Evolutionary conservation across 2,888 invertebrate genomes (phyloP).

Genomic region (Dolomedes plantarius): DNA sequence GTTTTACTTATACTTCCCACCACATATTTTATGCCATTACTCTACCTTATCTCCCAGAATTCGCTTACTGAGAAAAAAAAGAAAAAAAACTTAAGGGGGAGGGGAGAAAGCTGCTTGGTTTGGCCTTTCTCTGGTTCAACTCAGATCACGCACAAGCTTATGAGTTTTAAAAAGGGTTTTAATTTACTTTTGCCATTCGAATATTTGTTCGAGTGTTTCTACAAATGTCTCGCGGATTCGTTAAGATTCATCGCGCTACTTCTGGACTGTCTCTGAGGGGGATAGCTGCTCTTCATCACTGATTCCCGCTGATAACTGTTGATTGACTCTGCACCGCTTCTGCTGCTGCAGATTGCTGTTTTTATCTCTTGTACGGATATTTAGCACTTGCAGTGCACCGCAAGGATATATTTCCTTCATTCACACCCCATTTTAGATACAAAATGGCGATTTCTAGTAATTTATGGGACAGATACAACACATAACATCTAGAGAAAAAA

Average conservation of each 20-base stretch:
- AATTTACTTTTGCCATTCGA: conserved; percentile 35
- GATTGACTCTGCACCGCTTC: conserved; percentile 28
- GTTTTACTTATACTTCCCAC: conserved; percentile 5
- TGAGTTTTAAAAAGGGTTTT: conserved; percentile 37
- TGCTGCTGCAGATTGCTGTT: background rate
- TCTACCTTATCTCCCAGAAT: conserved; percentile 44
- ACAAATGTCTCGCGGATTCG: conserved; percentile 17
- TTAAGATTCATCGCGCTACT: conserved; percentile 46
- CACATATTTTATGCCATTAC: conserved; percentile 31
- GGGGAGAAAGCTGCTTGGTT: background rate
- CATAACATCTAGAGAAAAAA: no score
- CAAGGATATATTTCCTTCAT: conserved; percentile 16
- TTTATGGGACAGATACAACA: conserved; percentile 16
- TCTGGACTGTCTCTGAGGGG: conserved; percentile 30
- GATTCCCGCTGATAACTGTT: conserved; percentile 47
- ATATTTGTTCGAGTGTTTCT: background rate
- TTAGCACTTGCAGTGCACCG: conserved; percentile 18
- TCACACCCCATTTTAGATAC: conserved; percentile 32
- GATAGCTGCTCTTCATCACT: conserved; percentile 45
- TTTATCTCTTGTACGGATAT: conserved; percentile 53
- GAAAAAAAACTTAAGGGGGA: no score
- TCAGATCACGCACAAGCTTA: conserved; percentile 26
- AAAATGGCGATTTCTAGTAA: conserved; percentile 25
- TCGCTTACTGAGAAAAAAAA: conserved; percentile 13
- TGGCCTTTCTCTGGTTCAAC: background rate